Percentiles rank a stretch among this genome's conserved stretches.
phyloP scores from a whole-genome alignment of 2,888 invertebrate genomes.

The Philaethria dido region DNA sequence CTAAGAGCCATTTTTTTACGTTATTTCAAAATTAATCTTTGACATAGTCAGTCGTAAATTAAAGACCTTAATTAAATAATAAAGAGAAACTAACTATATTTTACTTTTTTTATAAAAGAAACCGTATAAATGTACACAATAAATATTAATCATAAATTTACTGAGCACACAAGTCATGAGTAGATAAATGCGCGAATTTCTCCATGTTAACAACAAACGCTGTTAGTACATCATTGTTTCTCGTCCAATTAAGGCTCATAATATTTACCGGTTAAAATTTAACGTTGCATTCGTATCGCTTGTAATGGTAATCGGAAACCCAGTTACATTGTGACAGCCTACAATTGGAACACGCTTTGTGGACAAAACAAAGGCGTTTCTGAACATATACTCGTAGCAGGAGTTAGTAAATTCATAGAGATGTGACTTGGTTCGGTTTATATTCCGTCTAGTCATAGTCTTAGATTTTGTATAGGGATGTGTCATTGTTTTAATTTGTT shows the following conservation, averaged over 20 bases:
- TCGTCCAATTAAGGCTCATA: conserved; percentile 66
- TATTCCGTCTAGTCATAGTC: conserved; percentile 15
- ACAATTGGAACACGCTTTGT: conserved; percentile 65
- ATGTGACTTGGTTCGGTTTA: not conserved
- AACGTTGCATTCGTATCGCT: conserved; percentile 54
- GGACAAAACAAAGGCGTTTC: conserved; percentile 70
- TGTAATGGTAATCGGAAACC: conserved; percentile 63
- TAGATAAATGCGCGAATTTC: conserved; percentile 18
- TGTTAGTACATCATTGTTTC: conserved; percentile 51
- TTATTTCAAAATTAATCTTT: too few relatives aligned
- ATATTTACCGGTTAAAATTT: conserved; percentile 58
- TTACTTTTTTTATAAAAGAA: too few relatives aligned
- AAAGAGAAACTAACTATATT: too few relatives aligned
- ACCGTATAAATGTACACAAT: too few relatives aligned
- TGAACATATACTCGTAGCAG: conserved; percentile 36
- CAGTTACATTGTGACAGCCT: conserved; percentile 63
- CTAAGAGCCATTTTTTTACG: too few relatives aligned
- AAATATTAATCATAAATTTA: conserved; percentile 10
- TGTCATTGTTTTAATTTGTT: not conserved
- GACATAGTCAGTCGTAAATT: too few relatives aligned
- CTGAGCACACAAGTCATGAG: conserved; percentile 2
- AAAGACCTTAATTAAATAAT: too few relatives aligned
- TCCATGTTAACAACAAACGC: conserved; percentile 35
- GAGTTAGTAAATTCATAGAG: conserved; percentile 5
- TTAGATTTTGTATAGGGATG: not conserved